These are phyloP conservation scores for Rhagoletis pomonella DNA, from an alignment of 1,140 invertebrate species.

Conservation along the genomic window DNA sequence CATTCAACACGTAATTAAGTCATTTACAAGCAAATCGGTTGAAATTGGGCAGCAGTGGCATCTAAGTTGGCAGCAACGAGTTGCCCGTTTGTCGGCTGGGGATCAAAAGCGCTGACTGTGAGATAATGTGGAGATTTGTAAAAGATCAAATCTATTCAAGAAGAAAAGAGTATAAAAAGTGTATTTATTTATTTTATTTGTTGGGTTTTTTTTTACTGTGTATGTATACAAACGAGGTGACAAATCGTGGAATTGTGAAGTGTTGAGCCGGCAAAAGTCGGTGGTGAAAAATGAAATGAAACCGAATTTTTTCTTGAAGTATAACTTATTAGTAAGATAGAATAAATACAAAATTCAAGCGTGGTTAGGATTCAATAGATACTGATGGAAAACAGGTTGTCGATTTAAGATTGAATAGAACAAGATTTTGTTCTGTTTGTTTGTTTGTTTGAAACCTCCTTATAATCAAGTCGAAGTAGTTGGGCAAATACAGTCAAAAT, in stretches of 20 bases:
- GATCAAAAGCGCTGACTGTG: slow-evolving; percentile 28
- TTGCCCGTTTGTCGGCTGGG: neutral
- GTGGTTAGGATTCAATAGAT: too few relatives aligned
- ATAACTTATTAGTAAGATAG: too few relatives aligned
- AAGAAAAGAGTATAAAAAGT: neutral
- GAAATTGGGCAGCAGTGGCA: neutral
- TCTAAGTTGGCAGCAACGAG: neutral
- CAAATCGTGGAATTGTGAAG: slow-evolving; percentile 42
- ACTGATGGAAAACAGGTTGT: too few relatives aligned
- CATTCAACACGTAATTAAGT: slow-evolving; percentile 55
- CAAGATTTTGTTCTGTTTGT: too few relatives aligned
- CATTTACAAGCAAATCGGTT: slow-evolving; percentile 51
- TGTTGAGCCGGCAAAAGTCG: neutral
- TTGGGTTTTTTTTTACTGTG: neutral
- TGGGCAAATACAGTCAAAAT: too few relatives aligned
- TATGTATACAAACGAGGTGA: slow-evolving; percentile 15
- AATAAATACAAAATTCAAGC: too few relatives aligned
- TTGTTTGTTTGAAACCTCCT: too few relatives aligned
- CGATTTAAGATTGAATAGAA: too few relatives aligned
- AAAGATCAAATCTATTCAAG: slow-evolving; percentile 24
- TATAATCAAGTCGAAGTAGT: too few relatives aligned
- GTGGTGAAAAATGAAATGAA: neutral
- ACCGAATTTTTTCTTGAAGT: too few relatives aligned
- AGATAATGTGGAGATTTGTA: slow-evolving; percentile 50
- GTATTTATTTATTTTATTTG: neutral